Conservation (phyloP, 2,797 vertebrate species). For the Salarias fasciatus region DNA sequence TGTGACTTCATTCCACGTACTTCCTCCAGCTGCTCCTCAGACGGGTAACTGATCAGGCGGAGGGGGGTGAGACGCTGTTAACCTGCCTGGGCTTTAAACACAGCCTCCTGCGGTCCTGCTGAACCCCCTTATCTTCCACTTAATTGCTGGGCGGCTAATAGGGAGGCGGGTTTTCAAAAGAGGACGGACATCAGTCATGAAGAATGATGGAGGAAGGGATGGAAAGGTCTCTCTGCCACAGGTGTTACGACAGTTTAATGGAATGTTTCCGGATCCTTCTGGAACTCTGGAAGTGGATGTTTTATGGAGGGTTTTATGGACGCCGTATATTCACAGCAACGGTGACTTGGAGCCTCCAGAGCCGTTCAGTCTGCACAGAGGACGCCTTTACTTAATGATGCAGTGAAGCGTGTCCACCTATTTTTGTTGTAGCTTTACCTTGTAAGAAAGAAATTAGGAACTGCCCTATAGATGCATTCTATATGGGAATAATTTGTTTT, state of each 20-base stretch:
- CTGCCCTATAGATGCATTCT: not conserved
- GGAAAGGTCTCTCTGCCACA: constrained; percentile 47
- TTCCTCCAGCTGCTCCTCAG: constrained; percentile 13
- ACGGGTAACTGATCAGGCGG: constrained; percentile 45
- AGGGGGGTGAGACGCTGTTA: constrained; percentile 66
- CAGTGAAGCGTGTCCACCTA: constrained; percentile 1
- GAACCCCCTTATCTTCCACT: constrained; percentile 25
- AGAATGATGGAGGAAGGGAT: constrained; percentile 38
- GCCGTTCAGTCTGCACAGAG: constrained; percentile 1
- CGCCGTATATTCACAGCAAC: constrained; percentile 28
- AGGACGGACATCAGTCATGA: constrained; percentile 65
- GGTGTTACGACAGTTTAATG: constrained; percentile 57
- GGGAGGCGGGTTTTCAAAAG: constrained; percentile 41
- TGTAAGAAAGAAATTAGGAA: not conserved
- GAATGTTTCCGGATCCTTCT: constrained; percentile 48
- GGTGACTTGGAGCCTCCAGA: constrained; percentile 13
- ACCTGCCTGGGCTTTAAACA: constrained; percentile 68
- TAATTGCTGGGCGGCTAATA: constrained; percentile 40
- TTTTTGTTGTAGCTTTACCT: not conserved
- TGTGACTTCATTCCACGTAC: constrained; percentile 17
- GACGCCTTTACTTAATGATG: constrained; percentile 5
- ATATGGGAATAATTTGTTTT: not conserved
- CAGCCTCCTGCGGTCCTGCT: constrained; percentile 44
- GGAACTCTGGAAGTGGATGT: constrained; percentile 24
- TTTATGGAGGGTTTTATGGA: constrained; percentile 42